Conservation (phyloP, 2,888 invertebrate genomes). For the Andrena bucephala region DNA sequence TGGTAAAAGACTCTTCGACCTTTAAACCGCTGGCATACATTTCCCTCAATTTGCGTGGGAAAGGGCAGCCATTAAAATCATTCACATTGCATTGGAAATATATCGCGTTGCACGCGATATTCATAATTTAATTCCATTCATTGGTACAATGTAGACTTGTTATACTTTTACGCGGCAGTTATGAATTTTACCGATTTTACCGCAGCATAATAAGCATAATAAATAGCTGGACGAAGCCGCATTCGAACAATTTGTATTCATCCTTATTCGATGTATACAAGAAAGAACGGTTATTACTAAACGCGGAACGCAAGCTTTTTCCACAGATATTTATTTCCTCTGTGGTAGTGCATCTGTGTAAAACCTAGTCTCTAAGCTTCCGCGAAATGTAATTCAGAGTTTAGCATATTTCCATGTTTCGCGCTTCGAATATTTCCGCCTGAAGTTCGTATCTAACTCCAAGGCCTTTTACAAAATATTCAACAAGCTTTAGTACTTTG, state of each 20-base stretch:
- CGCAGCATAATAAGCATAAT: background rate
- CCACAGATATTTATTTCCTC: too few relatives aligned
- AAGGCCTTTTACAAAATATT: too few relatives aligned
- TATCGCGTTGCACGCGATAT: background rate
- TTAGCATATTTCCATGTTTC: too few relatives aligned
- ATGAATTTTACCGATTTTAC: background rate
- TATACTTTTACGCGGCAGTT: background rate
- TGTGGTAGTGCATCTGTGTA: too few relatives aligned
- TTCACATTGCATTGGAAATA: background rate
- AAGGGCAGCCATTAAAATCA: background rate
- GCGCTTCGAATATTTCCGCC: too few relatives aligned
- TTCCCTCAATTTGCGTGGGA: background rate
- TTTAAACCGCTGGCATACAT: background rate
- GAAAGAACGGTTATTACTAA: too few relatives aligned
- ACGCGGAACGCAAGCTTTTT: too few relatives aligned
- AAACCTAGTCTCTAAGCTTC: too few relatives aligned
- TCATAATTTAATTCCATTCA: background rate
- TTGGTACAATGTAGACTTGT: background rate
- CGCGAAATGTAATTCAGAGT: too few relatives aligned
- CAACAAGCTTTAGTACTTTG: too few relatives aligned
- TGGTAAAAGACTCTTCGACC: background rate
- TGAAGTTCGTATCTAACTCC: too few relatives aligned
- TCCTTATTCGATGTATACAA: too few relatives aligned
- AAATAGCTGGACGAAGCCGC: background rate
- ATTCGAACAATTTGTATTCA: background rate